Base-by-base conservation (phyloP, 2,113 vertebrate genomes). In the Sinocyclocheilus grahami region DNA sequence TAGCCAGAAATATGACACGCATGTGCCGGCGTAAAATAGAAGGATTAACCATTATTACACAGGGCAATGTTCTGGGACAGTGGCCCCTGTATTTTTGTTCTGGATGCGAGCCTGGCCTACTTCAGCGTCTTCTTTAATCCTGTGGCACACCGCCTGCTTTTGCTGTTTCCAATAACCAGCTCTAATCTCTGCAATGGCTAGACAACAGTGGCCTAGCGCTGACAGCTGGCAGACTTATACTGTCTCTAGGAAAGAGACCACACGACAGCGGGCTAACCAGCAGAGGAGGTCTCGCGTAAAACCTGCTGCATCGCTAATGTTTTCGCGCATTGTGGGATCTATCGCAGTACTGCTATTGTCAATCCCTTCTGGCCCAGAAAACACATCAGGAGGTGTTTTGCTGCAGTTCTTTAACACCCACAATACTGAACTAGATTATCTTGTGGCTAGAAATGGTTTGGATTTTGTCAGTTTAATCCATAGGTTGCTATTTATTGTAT, bases 111-210 rank as follows among this genome's bases (percentile, higher is more conserved):
- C 37, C 75, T 87, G 82, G 65, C 77, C 83, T 81, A 81, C 65
- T 85, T 88, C 78, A 85, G 83, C 13, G 18, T 39, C 14, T 76
- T 33, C 20, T 24, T 72, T 85, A 85, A 88, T 85, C 87, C 87
- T 81, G 13, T 58, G 81, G 69, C 74, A 58, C 77, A 72, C 2
- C 18, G 77, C 76, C 83, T 80, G 83, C 4, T 80, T 80, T 82
- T 65, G 13, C 51, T 10, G 8, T 60, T 84, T 48, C 55, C 77
- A 79, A 81, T 83, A 80, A 75, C n/a, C 78, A 85, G 78, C 53
- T 14, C 37, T 87, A 85, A 81, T 75, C 86, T 81, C 69, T 65
- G 74, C 58, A 63, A 60, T 51, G 39, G 22, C 83, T 63, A 85
- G 77, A 84, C 33, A 37, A 77, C 69, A 42, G 46, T 78, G 37